Base-by-base conservation (phyloP, 2,888 invertebrate genomes). In the Venusia cambrica region DNA sequence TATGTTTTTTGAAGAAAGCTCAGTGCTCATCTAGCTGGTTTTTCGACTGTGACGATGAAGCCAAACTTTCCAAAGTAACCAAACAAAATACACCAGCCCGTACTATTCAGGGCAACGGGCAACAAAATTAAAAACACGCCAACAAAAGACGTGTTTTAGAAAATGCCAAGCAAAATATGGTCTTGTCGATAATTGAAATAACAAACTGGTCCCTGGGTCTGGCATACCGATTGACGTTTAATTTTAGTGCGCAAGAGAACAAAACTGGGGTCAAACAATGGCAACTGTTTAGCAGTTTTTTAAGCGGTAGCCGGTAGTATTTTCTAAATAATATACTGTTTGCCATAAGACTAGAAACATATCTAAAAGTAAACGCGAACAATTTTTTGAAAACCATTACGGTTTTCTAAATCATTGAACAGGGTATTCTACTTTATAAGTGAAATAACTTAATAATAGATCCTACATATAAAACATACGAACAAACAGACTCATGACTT, bases 221-320 rank as follows among this genome's bases (percentile, higher is more conserved):
- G 83, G 73, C 83, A 63, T 60, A 60, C 52, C 65, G 76, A 78
- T 74, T 78, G 80, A 81, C 80, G 70, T 85, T 83, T 81, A 80
- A 84, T 84, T 83, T 83, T 78, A 79, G 76, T 72, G 57, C 62
- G 50, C 60, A 59, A 57, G 61, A 63, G 61, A 73, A 74, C 62
- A 71, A 62, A 66, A 71, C 51, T 46, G 50, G 45, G 48, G 32
- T 49, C 45, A 48, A 50, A 70, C 64, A 64, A 69, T 60, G 33
- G 54, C 34, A 37, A 50, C 52, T 61, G 60, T 57, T 64, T 57
- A 60, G 43, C 33, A 46, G 33, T 46, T 49, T 50, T 47, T 34
- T 39, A 37, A 51, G 35, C 8, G 33, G 27, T 17, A 38, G 19
- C 22, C 18, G 32, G 25, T 15, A 42, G 42, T 38, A 36, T n/a